Evolutionary conservation across 2,113 vertebrate species (phyloP), one percentile per base, ranked within the genome.

Genomic region (Euleptes europaea): DNA sequence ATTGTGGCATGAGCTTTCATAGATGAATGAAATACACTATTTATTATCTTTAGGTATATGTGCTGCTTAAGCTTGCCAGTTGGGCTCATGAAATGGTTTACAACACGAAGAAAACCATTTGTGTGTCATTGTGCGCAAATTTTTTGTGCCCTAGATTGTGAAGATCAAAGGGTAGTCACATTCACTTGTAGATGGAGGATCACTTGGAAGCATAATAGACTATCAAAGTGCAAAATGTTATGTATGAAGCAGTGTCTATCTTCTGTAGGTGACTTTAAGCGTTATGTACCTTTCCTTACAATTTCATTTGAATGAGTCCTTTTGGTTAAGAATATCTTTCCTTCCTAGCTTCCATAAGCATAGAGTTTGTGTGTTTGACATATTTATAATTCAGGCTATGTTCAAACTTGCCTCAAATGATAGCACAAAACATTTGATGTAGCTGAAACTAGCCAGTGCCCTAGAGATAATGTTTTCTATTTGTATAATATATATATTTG

Each of bases 121-220:
- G n/a, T 76, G 47, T 77, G 40, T 11, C 14, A 69, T 28, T 13
- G 35, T 82, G 23, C n/a, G 35, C 17, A 60, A 60, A 60, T 2
- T 28, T 31, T 63, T 26, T 1, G 26, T 26, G 60, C 5, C 9
- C 26, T 57, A 42, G 15, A 38, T 2, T 60, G 15, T 10, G 28
- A 31, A 8, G 31, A 31, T 7, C 3, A 51, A n/a, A 28, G 74
- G 35, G 69, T 83, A 67, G 86, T 86, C 47, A 70, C 78, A 42
- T 84, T 90, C 54, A 54, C 3, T 47, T 78, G 81, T 66, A 86
- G 47, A 49, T 91, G 84, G 47, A 78, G 81, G 63, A 33, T 84
- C 23, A 69, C 10, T 0, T 57, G n/a, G 38, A 17, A n/a, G 49
- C 23, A 13, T 44, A 75, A 13, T 84, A 84, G 38, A 19, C 4